Percentiles rank a stretch among this genome's conserved stretches.
Evolutionary conservation across 2,888 invertebrate species (phyloP).

Genomic region (Caenorhabditis drosophilae): DNA sequence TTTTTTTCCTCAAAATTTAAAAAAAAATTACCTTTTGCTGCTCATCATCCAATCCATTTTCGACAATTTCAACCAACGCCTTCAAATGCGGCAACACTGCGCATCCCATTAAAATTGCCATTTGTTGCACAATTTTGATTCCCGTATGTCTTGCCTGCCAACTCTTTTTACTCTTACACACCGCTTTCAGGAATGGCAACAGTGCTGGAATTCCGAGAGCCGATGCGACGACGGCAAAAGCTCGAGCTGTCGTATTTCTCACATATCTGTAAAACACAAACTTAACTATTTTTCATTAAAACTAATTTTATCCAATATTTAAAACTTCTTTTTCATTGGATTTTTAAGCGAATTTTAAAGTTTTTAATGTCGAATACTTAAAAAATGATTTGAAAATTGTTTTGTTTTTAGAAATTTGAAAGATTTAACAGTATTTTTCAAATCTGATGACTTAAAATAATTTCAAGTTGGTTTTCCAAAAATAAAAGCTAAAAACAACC

Average conservation of each 20-base stretch:
- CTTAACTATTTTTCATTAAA: neutral
- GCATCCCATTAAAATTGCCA: constrained; percentile 99
- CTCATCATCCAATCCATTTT: constrained; percentile 96
- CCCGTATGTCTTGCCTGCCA: constrained; percentile 99
- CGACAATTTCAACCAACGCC: constrained; percentile 97
- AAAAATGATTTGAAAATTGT: too few relatives aligned
- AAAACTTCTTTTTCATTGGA: too few relatives aligned
- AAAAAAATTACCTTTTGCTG: constrained; percentile 82
- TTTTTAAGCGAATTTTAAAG: too few relatives aligned
- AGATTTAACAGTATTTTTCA: too few relatives aligned
- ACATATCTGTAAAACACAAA: constrained; percentile 77
- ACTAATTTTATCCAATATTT: constrained; percentile 40
- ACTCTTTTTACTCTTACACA: constrained; percentile 97
- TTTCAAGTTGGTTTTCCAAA: too few relatives aligned
- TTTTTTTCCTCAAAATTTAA: neutral
- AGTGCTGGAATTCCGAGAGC: constrained; percentile 96
- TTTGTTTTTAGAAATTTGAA: too few relatives aligned
- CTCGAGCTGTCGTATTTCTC: constrained; percentile 96
- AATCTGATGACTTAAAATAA: too few relatives aligned
- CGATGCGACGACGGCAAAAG: constrained; percentile 99
- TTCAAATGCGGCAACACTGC: constrained; percentile 97
- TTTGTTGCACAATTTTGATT: constrained; percentile 99
- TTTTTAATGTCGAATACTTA: too few relatives aligned
- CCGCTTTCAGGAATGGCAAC: constrained; percentile 93
- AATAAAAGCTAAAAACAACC: too few relatives aligned